Evolutionary conservation across 2,888 invertebrate species (phyloP).

Genomic region (Eutolmus rufibarbis): DNA sequence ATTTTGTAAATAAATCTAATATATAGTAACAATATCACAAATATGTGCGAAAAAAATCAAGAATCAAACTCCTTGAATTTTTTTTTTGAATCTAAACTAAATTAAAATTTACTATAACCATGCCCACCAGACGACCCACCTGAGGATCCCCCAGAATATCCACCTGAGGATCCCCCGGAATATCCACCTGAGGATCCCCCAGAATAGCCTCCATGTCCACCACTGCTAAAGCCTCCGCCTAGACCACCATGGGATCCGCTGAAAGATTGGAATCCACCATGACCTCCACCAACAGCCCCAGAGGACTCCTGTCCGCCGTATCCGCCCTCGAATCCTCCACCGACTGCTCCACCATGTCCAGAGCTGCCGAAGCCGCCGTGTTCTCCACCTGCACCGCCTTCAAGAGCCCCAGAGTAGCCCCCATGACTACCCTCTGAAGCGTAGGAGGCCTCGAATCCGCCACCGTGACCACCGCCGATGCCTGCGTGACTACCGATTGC

Average conservation of each 20-base stretch:
- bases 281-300: background rate
- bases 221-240: background rate
- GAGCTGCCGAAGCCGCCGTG: background rate
- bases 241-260: constrained; percentile 9
- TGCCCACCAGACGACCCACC: background rate
- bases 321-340: background rate
- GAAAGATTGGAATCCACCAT: background rate
- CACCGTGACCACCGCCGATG: background rate
- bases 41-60: background rate
- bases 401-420: background rate
- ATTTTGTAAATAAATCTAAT: background rate
- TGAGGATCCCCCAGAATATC: too few relatives aligned
- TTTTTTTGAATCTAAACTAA: background rate
- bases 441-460: background rate
- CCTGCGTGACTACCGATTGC: background rate
- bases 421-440: background rate
- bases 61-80: background rate
- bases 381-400: background rate
- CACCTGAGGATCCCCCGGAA: background rate
- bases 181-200: background rate
- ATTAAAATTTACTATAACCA: background rate
- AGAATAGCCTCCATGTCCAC: background rate
- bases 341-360: background rate
- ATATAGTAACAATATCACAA: constrained; percentile 5
- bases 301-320: background rate